phyloP scores from a whole-genome alignment of 2,113 vertebrate species.

The Atractosteus spatula region DNA sequence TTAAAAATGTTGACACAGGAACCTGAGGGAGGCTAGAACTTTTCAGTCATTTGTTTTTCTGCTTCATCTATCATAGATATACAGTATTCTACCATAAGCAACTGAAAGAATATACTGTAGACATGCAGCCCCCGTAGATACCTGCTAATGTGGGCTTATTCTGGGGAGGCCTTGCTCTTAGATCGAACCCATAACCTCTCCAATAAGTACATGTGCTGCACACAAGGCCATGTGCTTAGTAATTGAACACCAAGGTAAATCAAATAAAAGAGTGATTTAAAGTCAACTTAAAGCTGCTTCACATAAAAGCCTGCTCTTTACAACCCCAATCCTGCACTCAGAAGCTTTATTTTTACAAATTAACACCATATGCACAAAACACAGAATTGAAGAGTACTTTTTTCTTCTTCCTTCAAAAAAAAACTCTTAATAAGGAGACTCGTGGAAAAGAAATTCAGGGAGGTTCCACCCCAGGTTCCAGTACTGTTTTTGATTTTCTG shows the following conservation, averaged over 20 bases:
- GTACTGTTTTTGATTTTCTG: slow-evolving; percentile 10
- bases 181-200: background rate
- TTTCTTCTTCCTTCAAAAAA: background rate
- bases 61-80: background rate
- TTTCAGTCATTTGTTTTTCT: too few relatives aligned
- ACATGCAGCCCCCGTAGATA: slow-evolving; percentile 2
- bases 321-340: slow-evolving; percentile 3
- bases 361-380: slow-evolving; percentile 7
- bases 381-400: background rate
- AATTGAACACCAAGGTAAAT: slow-evolving; percentile 10
- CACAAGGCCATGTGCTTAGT: background rate
- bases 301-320: slow-evolving; percentile 17
- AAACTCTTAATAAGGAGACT: background rate
- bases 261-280: slow-evolving; percentile 20
- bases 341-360: slow-evolving; percentile 30
- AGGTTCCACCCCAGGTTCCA: slow-evolving; percentile 11
- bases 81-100: slow-evolving; percentile 7
- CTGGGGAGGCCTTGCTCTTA: background rate
- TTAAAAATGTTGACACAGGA: too few relatives aligned
- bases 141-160: background rate
- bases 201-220: slow-evolving; percentile 14
- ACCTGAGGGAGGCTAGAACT: too few relatives aligned
- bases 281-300: slow-evolving; percentile 14
- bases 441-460: background rate
- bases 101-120: background rate